phyloP scores from a whole-genome alignment of 2,888 invertebrate species.

The Acronicta alni region DNA sequence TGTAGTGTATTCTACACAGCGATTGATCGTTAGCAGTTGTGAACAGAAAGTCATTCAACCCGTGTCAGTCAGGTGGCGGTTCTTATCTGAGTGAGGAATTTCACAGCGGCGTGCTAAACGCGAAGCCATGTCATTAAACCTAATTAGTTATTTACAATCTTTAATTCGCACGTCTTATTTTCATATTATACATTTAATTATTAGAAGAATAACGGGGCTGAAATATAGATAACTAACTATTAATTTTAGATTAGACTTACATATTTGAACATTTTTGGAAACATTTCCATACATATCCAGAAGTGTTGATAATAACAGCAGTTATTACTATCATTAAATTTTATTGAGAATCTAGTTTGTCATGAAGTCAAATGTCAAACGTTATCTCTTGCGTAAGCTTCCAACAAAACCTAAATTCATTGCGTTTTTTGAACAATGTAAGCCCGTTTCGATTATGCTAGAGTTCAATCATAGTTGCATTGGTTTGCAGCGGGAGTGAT shows the following conservation, averaged over 20 bases:
- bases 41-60: conserved; percentile 51
- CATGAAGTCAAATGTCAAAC: conserved; percentile 30
- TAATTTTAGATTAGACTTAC: too few relatives aligned
- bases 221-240: too few relatives aligned
- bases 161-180: conserved; percentile 35
- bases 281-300: too few relatives aligned
- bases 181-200: too few relatives aligned
- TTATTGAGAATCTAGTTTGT: conserved; percentile 2
- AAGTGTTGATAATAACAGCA: too few relatives aligned
- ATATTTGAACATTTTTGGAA: too few relatives aligned
- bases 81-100: conserved; percentile 56
- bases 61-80: conserved; percentile 36
- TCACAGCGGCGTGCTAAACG: conserved; percentile 60
- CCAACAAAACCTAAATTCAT: background rate
- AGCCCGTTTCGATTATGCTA: background rate
- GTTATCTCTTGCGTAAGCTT: conserved; percentile 21
- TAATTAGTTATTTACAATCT: conserved; percentile 36
- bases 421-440: background rate
- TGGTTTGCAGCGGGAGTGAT: conserved; percentile 34
- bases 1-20: conserved; percentile 7
- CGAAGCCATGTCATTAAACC: conserved; percentile 15
- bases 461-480: conserved; percentile 27
- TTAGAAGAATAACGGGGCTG: background rate
- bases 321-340: too few relatives aligned
- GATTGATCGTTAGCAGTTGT: conserved; percentile 25